Base-by-base conservation (phyloP, 2,797 vertebrate genomes). In the Nannoperca australis region DNA sequence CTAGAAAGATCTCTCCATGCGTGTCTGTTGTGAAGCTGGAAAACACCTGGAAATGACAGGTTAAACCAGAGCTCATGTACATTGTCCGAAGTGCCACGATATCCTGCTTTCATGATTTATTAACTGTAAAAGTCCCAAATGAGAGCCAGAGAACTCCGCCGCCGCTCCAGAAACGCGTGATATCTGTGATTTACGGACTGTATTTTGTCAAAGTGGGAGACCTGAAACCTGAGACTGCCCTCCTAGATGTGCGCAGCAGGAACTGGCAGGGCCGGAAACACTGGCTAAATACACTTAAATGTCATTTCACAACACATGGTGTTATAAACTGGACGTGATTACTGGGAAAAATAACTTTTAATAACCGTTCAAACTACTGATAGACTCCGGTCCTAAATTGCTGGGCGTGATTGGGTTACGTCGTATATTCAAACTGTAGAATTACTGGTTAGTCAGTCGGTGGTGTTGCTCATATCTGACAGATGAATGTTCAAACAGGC, bases 11-110 rank as follows among this genome's bases (percentile, higher is more conserved):
- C 1, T 70, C 11, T 34, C 14, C 24, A 30, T 36, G 44, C 45
- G 20, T 45, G 22, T 22, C 0, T 72, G 18, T 62, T 34, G 14
- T 42, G 67, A 78, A 76, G 73, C 58, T 75, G 76, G 55, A 88
- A 88, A 91, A 89, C 87, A 90, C 85, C 79, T 90, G 86, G 84
- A 87, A 82, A 77, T 86, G 80, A 74, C 78, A 80, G 56, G 71
- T 60, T 70, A 13, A 71, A 85, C 27, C 70, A 71, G 68, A 53
- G 55, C 53, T 77, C 65, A 5, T 83, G 59, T 62, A 62, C 66
- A 70, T 70, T 80, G 63, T 86, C 75, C 73, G 61, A 63, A 60
- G 51, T 55, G 30, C 60, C 69, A 69, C 81, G 69, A 73, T 68
- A 80, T 78, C 45, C 73, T 6, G 10, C 4, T 44, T 67, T 45